Percentiles rank a stretch among this genome's conserved stretches.
Evolutionary conservation across 2,113 vertebrate species (phyloP).

Genomic region (Laticauda colubrina): DNA sequence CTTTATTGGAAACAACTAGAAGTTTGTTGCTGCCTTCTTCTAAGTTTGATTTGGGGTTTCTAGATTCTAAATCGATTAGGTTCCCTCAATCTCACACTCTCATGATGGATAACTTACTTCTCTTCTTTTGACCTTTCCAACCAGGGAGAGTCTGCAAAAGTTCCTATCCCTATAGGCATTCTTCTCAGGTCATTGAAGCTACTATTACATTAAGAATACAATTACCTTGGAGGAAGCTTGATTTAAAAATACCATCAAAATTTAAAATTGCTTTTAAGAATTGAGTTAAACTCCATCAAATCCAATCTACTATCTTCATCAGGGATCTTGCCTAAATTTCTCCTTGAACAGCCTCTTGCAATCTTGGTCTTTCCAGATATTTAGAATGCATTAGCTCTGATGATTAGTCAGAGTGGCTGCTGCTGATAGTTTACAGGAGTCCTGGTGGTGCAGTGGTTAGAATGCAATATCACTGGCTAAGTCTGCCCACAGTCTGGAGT

Average conservation of each 20-base stretch:
- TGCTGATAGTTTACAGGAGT: neutral
- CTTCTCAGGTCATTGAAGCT: neutral
- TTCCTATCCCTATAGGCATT: neutral
- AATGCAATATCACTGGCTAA: neutral
- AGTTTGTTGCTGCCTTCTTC: neutral
- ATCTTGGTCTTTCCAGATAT: neutral
- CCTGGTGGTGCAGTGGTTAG: neutral
- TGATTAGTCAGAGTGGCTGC: neutral
- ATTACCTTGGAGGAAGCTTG: neutral
- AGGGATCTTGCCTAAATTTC: neutral
- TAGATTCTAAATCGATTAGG: neutral
- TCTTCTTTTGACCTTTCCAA: neutral
- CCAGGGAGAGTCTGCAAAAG: neutral
- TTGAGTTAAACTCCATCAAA: neutral
- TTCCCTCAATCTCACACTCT: neutral
- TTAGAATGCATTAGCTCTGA: neutral
- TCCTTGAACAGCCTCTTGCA: neutral
- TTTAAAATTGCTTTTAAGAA: neutral
- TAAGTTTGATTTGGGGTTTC: neutral
- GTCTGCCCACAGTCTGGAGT: neutral
- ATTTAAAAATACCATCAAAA: neutral
- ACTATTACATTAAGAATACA: neutral
- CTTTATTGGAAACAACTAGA: neutral
- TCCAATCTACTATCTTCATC: slow-evolving; percentile 2
- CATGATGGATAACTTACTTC: neutral